These are phyloP conservation scores for Ardeotis arabs DNA, from an alignment of 2,113 vertebrate species.

Conservation along the genomic window DNA sequence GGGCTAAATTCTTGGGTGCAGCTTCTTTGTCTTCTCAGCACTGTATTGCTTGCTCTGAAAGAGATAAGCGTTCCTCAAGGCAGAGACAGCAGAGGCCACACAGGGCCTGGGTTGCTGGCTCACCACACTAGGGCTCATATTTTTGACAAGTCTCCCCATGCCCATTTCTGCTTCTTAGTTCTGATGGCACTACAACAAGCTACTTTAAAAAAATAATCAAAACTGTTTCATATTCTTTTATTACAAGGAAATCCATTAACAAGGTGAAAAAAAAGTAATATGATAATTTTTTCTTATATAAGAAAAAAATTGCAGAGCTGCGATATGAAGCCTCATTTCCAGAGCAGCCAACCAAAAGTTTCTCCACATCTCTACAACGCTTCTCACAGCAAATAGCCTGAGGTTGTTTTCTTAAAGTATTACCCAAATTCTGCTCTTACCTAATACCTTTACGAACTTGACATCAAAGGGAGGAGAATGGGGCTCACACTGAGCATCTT, in stretches of 20 bases:
- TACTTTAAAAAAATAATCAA: not conserved
- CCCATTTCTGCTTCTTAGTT: not conserved
- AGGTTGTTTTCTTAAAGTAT: not conserved
- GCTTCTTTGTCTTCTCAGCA: not conserved
- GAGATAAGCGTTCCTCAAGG: not conserved
- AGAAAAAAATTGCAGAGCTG: not conserved
- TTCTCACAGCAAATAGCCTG: not conserved
- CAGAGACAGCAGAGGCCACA: not conserved
- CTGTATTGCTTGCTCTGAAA: not conserved
- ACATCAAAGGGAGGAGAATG: not conserved
- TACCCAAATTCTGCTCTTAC: not conserved
- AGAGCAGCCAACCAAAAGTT: not conserved
- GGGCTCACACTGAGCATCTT: not conserved
- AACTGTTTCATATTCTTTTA: not conserved
- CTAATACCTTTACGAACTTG: not conserved
- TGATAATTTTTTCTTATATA: not conserved
- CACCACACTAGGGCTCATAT: rapidly evolving
- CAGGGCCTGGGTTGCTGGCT: not conserved
- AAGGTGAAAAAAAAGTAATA: not conserved
- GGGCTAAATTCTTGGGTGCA: not conserved
- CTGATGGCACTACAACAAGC: not conserved
- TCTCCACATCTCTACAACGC: not conserved
- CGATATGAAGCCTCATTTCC: not conserved
- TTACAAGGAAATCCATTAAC: not conserved
- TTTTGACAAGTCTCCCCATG: not conserved